Conservation (phyloP, 2,113 vertebrate species). For the Dascyllus trimaculatus region DNA sequence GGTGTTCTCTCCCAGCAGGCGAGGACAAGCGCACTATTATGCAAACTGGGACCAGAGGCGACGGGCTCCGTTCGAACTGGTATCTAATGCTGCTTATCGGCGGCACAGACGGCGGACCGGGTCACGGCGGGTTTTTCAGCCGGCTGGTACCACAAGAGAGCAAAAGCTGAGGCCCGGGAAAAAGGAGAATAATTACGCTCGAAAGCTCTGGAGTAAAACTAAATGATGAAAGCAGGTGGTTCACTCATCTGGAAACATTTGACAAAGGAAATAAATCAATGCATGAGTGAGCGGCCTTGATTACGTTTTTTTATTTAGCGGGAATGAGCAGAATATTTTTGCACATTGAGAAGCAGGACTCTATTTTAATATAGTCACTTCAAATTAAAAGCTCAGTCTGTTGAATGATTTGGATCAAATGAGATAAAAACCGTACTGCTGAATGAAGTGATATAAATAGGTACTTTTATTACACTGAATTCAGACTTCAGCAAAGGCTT, state of each 20-base stretch:
- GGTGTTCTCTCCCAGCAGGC: conserved; percentile 64
- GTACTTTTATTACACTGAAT: too few relatives aligned
- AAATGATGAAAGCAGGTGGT: conserved; percentile 27
- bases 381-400: background rate
- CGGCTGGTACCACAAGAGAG: background rate
- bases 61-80: background rate
- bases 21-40: conserved; percentile 63
- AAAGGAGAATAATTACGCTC: conserved; percentile 10
- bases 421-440: too few relatives aligned
- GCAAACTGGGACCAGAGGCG: conserved; percentile 2
- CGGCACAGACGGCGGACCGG: conserved; percentile 26
- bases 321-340: background rate
- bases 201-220: conserved; percentile 35
- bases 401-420: too few relatives aligned
- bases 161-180: background rate
- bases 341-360: background rate
- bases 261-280: conserved; percentile 35
- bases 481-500: background rate
- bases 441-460: too few relatives aligned
- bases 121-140: conserved; percentile 8
- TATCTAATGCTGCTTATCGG: conserved; percentile 17
- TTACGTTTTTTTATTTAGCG: background rate
- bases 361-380: too few relatives aligned
- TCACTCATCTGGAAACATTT: conserved; percentile 17
- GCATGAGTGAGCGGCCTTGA: background rate